These are phyloP conservation scores for Brachionus plicatilis DNA, from an alignment of 1,140 invertebrate genomes.

Conservation along the genomic window DNA sequence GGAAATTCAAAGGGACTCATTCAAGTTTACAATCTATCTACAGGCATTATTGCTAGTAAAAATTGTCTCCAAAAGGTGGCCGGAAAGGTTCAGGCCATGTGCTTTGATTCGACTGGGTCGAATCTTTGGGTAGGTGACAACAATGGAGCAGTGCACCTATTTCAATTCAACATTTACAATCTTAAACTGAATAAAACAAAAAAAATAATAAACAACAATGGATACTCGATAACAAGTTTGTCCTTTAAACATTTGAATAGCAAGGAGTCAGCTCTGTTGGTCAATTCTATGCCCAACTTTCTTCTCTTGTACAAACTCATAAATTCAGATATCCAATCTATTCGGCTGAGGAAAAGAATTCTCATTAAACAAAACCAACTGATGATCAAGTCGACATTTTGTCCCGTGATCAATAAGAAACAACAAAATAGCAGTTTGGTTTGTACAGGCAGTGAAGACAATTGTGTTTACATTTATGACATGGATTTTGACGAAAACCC, in stretches of 20 bases:
- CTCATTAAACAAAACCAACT: not conserved
- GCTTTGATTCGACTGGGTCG: constrained; percentile 71
- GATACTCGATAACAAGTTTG: constrained; percentile 66
- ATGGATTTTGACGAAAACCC: constrained; percentile 65
- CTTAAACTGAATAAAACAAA: constrained; percentile 64
- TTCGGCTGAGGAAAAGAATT: not conserved
- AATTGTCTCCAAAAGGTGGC: constrained; percentile 69
- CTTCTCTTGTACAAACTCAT: constrained; percentile 60
- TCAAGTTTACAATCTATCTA: constrained; percentile 76
- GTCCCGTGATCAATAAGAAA: constrained; percentile 8
- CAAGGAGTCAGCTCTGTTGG: constrained; percentile 68
- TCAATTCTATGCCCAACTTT: constrained; percentile 70
- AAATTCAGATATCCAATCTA: constrained; percentile 1
- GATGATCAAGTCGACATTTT: not conserved
- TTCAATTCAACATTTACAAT: constrained; percentile 66
- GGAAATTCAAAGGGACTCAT: constrained; percentile 72
- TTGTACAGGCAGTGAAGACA: constrained; percentile 42
- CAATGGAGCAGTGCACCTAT: constrained; percentile 67
- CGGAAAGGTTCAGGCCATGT: constrained; percentile 68
- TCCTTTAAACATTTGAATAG: constrained; percentile 76
- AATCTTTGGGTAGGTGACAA: constrained; percentile 79
- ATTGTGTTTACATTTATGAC: constrained; percentile 72
- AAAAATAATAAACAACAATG: constrained; percentile 59
- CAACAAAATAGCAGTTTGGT: constrained; percentile 29
- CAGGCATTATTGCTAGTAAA: constrained; percentile 67